Evolutionary conservation across 2,797 vertebrate genomes (phyloP).

Genomic region (Zalophus californianus): DNA sequence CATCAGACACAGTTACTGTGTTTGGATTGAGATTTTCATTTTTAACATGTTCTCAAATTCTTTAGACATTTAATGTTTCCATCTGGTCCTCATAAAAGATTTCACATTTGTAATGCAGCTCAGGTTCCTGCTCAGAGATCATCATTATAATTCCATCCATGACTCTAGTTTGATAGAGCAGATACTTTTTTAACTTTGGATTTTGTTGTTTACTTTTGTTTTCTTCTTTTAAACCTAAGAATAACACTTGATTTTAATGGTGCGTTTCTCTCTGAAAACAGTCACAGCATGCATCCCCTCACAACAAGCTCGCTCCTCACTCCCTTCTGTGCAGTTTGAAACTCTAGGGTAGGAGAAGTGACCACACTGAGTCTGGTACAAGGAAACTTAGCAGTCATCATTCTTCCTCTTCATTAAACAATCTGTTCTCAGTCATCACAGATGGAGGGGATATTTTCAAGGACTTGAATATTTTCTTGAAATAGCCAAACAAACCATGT

Average conservation of each 20-base stretch:
- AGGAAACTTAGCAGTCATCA: constrained; percentile 12
- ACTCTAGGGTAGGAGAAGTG: constrained; percentile 3
- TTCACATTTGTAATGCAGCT: constrained; percentile 66
- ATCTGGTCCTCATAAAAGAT: constrained; percentile 75
- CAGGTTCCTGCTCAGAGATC: constrained; percentile 34
- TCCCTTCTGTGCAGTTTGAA: constrained; percentile 14
- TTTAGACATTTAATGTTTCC: constrained; percentile 72
- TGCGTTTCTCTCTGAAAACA: neutral
- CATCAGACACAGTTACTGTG: constrained; percentile 38
- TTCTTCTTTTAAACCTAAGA: constrained; percentile 11
- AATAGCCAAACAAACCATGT: neutral
- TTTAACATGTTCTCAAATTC: constrained; percentile 70
- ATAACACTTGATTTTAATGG: neutral
- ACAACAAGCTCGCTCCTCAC: neutral
- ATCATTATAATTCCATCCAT: constrained; percentile 61
- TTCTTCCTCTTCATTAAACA: constrained; percentile 46
- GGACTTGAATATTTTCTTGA: constrained; percentile 52
- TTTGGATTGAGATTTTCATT: constrained; percentile 66
- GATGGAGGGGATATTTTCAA: constrained; percentile 67
- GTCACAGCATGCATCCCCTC: neutral
- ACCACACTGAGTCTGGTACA: neutral
- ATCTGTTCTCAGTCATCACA: constrained; percentile 70
- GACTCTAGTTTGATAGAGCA: constrained; percentile 45
- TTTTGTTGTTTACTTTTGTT: neutral
- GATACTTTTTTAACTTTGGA: constrained; percentile 48